A percentile compares a stretch with the other conserved stretches of the same genome.
phyloP scores from a whole-genome alignment of 1,140 invertebrate genomes.

The Lordiphosa collinella region DNA sequence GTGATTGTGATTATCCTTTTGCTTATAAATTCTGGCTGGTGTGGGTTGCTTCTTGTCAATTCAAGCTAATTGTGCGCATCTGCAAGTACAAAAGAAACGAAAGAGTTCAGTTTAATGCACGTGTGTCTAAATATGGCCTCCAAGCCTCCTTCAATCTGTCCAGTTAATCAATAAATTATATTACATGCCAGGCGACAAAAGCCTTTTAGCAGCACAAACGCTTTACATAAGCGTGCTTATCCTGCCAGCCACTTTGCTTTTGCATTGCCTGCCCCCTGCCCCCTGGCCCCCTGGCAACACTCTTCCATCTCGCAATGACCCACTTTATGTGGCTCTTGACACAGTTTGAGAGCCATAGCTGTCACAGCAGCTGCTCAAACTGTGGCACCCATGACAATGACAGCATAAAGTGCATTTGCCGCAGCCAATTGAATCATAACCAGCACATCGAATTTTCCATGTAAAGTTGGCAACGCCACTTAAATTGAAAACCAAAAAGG shows the following conservation, averaged over 20 bases:
- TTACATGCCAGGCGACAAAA: slow-evolving; percentile 33
- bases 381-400: slow-evolving; percentile 14
- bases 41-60: slow-evolving; percentile 27
- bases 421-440: slow-evolving; percentile 1
- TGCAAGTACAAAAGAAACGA: slow-evolving; percentile 23
- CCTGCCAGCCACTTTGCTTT: slow-evolving; percentile 43
- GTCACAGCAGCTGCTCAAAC: slow-evolving; percentile 50
- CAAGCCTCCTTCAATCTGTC: slow-evolving; percentile 1
- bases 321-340: slow-evolving; percentile 65
- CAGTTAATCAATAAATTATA: slow-evolving; percentile 57
- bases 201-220: slow-evolving; percentile 59
- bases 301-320: slow-evolving; percentile 41
- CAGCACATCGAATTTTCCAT: background rate
- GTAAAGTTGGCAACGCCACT: no score
- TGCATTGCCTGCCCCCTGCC: slow-evolving; percentile 2
- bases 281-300: background rate
- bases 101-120: slow-evolving; percentile 12
- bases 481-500: no score
- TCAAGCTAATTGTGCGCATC: slow-evolving; percentile 73
- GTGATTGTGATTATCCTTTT: slow-evolving; percentile 72
- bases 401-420: slow-evolving; percentile 7
- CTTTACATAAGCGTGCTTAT: slow-evolving; percentile 63
- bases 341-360: slow-evolving; percentile 69
- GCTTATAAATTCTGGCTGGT: slow-evolving; percentile 69
- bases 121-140: slow-evolving; percentile 18